These are phyloP conservation scores for Salmo trutta DNA, from an alignment of 2,797 vertebrate species.

Conservation along the genomic window DNA sequence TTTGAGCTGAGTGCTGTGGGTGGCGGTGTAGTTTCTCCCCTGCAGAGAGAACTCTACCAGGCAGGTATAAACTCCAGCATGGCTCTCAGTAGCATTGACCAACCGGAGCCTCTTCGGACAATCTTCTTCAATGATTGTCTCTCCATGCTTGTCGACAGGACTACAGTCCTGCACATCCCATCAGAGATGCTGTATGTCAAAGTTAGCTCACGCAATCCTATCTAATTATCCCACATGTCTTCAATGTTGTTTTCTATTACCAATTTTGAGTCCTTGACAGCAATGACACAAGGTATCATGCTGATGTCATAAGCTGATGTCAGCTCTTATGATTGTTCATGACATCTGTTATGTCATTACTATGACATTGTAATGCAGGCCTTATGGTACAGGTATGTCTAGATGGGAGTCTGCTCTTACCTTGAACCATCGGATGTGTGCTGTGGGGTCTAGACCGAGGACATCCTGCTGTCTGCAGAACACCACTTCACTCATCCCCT, in stretches of 20 bases:
- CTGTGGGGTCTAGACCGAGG: slow-evolving; percentile 28
- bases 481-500: neutral
- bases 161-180: slow-evolving; percentile 50
- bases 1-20: slow-evolving; percentile 57
- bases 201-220: neutral
- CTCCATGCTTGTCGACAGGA: neutral
- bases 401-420: slow-evolving; percentile 31
- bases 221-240: neutral
- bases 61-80: slow-evolving; percentile 68
- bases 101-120: slow-evolving; percentile 30
- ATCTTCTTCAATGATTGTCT: too few species aligned
- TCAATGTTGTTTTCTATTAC: too few species aligned
- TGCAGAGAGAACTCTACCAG: slow-evolving; percentile 48
- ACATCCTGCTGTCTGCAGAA: slow-evolving; percentile 56
- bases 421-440: slow-evolving; percentile 60
- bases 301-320: neutral
- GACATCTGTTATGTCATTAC: neutral
- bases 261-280: neutral
- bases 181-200: neutral
- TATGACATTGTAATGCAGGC: neutral
- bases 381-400: neutral
- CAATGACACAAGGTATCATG: neutral
- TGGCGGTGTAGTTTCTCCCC: slow-evolving; percentile 45
- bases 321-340: neutral
- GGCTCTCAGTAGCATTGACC: neutral